Conservation (phyloP, 35 echinoderm and acorn worm species). For the Heliocidaris tuberculata region DNA sequence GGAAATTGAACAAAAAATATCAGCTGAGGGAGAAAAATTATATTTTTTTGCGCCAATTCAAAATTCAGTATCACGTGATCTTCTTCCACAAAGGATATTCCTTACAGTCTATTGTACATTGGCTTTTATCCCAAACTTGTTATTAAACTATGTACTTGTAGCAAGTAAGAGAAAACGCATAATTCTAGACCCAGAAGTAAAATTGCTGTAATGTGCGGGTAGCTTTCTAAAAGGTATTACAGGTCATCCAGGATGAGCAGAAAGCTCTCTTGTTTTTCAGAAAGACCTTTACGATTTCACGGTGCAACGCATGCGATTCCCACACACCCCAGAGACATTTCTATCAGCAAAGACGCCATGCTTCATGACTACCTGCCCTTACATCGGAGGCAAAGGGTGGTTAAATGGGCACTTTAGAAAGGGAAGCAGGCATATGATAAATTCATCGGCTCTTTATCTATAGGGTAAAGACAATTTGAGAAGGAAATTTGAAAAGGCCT, state of each 20-base stretch:
- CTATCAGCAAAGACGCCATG: background rate
- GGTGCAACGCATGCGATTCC: background rate
- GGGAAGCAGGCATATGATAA: background rate
- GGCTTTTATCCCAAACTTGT: background rate
- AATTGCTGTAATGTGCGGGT: too few relatives aligned
- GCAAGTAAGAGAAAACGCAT: too few relatives aligned
- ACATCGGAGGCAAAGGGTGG: background rate
- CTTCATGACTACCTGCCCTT: background rate
- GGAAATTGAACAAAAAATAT: too few relatives aligned
- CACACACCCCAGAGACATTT: background rate
- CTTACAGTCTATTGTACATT: background rate
- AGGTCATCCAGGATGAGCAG: background rate
- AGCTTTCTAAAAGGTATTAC: background rate
- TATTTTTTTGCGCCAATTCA: background rate
- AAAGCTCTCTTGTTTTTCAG: background rate
- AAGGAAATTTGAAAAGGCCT: background rate
- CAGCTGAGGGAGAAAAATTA: background rate
- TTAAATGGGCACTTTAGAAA: background rate
- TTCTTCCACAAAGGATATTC: background rate
- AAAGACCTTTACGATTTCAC: constrained; percentile 1
- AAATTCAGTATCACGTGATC: background rate
- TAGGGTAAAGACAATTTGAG: background rate
- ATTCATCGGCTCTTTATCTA: background rate
- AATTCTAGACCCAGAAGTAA: too few relatives aligned
- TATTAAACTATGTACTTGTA: background rate